A percentile compares a stretch with the other conserved stretches of the same genome.
Conservation (phyloP, 1,140 invertebrate genomes). For the Rhagoletis zephyria region DNA sequence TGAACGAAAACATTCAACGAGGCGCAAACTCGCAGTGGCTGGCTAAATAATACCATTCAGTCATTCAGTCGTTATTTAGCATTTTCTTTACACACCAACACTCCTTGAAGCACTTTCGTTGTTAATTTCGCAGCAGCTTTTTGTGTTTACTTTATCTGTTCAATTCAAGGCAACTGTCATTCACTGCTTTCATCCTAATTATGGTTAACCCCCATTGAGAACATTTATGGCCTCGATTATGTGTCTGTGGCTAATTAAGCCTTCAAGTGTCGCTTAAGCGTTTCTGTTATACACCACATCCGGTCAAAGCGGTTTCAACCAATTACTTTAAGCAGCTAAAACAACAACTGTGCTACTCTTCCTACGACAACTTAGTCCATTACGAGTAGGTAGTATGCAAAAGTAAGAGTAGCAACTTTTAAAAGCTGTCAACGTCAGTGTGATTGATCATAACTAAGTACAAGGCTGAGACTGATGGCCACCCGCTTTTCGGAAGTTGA, state of each 20-base stretch:
- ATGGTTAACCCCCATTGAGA: constrained; percentile 7
- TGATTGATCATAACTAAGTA: neutral
- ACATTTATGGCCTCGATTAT: constrained; percentile 31
- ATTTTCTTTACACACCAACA: neutral
- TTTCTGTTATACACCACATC: neutral
- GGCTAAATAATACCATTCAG: too few species aligned
- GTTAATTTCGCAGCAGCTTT: too few species aligned
- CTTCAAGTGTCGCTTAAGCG: constrained; percentile 14
- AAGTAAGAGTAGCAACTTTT: neutral
- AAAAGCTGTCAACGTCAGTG: constrained; percentile 48
- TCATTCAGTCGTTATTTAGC: too few species aligned
- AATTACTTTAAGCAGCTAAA: neutral
- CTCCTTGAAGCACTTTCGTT: too few species aligned
- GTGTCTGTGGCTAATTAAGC: constrained; percentile 41
- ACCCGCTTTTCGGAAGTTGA: neutral
- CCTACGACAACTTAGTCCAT: neutral
- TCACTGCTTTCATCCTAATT: constrained; percentile 17
- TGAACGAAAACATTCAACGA: too few species aligned
- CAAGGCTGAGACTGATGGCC: neutral
- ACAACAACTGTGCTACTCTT: neutral
- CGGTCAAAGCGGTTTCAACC: neutral
- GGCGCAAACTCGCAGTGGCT: too few species aligned
- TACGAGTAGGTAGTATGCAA: neutral
- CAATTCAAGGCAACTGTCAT: neutral
- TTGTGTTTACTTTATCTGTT: neutral